Percentiles rank a stretch among this genome's conserved stretches.
Evolutionary conservation across 2,113 vertebrate genomes (phyloP).

Genomic region (Pardalotus punctatus): DNA sequence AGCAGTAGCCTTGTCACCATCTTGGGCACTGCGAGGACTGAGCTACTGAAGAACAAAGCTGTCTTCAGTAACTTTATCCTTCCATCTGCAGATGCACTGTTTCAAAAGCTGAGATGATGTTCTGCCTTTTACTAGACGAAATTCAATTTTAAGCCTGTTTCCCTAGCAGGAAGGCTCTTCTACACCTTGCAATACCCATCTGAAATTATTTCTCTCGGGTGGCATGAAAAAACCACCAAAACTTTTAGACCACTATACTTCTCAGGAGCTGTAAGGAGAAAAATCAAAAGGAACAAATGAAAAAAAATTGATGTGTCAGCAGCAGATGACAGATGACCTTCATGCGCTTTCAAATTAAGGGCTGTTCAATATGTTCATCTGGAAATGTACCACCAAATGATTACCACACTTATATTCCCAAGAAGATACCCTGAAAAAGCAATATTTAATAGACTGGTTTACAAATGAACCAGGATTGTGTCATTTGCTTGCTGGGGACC

Average conservation of each 20-base stretch:
- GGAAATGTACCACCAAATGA: background rate
- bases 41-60: background rate
- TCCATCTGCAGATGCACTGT: background rate
- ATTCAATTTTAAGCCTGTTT: background rate
- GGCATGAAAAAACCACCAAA: background rate
- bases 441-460: background rate
- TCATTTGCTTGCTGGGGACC: background rate
- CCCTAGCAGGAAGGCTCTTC: background rate
- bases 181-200: background rate
- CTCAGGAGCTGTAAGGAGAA: background rate
- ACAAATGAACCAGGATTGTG: background rate
- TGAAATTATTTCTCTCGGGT: background rate
- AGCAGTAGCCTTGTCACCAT: rapidly evolving
- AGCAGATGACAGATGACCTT: background rate
- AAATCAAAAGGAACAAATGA: background rate
- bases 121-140: background rate
- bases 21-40: background rate
- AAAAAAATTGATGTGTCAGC: background rate
- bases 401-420: background rate
- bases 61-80: rapidly evolving
- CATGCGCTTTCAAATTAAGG: background rate
- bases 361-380: background rate
- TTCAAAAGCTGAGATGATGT: background rate
- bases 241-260: background rate
- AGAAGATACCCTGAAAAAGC: background rate